These are phyloP conservation scores for Thereuonema tuberculata DNA, from an alignment of 1,140 invertebrate genomes.

Conservation along the genomic window DNA sequence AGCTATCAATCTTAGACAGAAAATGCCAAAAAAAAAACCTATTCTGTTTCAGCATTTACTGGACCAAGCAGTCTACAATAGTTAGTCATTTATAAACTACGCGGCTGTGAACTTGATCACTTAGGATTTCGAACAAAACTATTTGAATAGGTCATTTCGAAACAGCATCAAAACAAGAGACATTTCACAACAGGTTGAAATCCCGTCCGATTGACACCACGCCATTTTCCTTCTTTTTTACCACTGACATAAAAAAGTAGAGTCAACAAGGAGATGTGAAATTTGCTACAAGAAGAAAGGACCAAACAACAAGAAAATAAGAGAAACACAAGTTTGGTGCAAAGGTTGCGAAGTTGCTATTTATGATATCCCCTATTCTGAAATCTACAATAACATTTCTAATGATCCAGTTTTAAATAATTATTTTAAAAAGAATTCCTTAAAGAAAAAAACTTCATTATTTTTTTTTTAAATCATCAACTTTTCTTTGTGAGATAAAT, in stretches of 20 bases:
- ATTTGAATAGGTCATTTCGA: slow-evolving; percentile 7
- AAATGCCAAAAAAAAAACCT: slow-evolving; percentile 9
- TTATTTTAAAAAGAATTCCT: too few relatives aligned
- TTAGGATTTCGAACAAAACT: slow-evolving; percentile 2
- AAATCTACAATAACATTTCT: neutral
- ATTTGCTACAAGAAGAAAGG: neutral
- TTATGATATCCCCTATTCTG: neutral
- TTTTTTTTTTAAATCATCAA: too few relatives aligned
- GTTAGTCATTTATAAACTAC: slow-evolving; percentile 4
- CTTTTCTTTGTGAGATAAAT: too few relatives aligned
- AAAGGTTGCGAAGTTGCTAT: neutral
- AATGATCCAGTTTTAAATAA: too few relatives aligned
- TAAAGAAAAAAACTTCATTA: too few relatives aligned
- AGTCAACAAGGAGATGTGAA: slow-evolving; percentile 2
- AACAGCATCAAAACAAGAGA: neutral
- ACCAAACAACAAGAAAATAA: neutral
- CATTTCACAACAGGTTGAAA: neutral
- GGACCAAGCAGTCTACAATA: slow-evolving; percentile 4
- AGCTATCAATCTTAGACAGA: neutral
- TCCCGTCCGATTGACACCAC: neutral
- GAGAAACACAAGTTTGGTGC: neutral
- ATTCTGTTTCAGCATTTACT: slow-evolving; percentile 6
- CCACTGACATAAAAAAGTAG: slow-evolving; percentile 6
- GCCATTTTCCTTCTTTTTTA: slow-evolving; percentile 7
- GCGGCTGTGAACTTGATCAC: neutral